Base-by-base conservation (phyloP, 2,888 invertebrate genomes). In the Pseudococcus jackbeardsleyi region DNA sequence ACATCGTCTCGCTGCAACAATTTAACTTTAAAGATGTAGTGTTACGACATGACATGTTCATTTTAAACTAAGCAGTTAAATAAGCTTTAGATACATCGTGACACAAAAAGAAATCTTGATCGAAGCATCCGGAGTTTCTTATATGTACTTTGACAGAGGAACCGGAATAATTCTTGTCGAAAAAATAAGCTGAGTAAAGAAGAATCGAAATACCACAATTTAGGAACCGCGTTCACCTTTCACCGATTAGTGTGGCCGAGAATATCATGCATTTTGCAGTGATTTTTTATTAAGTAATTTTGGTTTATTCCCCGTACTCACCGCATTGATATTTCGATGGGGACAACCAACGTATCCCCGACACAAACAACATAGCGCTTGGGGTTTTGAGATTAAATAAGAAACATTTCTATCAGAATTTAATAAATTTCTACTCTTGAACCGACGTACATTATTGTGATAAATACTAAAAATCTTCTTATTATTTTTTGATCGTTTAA, bases 1-100 rank as follows among this genome's bases (percentile, higher is more conserved):
- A 92, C 89, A 89, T 93, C 92, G 90, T 92, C 92, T 90, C 92
- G 92, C 92, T 93, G 89, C 42, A 90, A 90, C 86, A 88, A 88
- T 46, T 42, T 0, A 42, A 42, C 42, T 42, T 8, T 22, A 89
- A 84, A 64, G 1, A 22, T 64, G 22, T 1, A 22, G 9, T 9
- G 22, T 64, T 9, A 64, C 22, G 33, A 6, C 17, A 72, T 15
- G 17, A 19, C 19, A 11, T 12, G 12, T 72, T 33, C 15, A 12
- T 8, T 17, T 26, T 17, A 6, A 33, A 33, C 17, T 4, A 33
- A 72, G 72, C 33, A 33, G 11, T 33, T 72, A 33, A 19, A 33
- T 17, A 72, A 72, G 72, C 72, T 17, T 15, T 11, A 9, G 54
- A 54, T 22, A 64, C 64, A 64, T 59, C 6, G n/a, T 64, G 22